Evolutionary conservation across 2,797 vertebrate genomes (phyloP).

Genomic region (Paratrypauchen microcephalus): DNA sequence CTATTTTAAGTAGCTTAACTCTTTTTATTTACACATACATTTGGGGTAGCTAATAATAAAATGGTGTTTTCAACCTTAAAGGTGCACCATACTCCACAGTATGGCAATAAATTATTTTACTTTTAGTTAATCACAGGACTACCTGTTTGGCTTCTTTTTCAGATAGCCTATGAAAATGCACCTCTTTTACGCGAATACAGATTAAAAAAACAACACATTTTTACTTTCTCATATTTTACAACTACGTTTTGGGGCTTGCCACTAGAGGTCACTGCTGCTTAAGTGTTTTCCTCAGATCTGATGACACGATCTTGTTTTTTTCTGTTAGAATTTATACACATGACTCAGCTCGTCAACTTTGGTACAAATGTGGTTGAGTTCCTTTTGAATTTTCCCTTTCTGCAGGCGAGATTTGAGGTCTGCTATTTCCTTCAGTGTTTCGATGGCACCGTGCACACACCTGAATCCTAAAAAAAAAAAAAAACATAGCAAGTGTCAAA

Average conservation of each 20-base stretch:
- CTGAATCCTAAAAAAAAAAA: constrained; percentile 75
- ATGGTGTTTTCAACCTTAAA: too few relatives aligned
- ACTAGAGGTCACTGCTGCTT: background rate
- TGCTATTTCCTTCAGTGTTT: constrained; percentile 79
- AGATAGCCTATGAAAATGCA: too few relatives aligned
- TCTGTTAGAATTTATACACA: background rate
- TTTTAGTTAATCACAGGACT: too few relatives aligned
- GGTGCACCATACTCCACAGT: too few relatives aligned
- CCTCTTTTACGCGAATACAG: too few relatives aligned
- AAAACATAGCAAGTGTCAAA: background rate
- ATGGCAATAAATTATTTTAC: too few relatives aligned
- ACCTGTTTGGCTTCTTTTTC: too few relatives aligned
- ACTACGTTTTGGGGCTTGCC: background rate
- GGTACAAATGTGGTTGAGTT: constrained; percentile 59
- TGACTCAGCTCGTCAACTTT: constrained; percentile 68
- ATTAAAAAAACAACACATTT: too few relatives aligned
- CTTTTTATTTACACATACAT: too few relatives aligned
- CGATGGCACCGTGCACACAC: constrained; percentile 79
- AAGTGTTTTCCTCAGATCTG: background rate
- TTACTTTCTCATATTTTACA: too few relatives aligned
- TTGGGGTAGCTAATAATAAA: too few relatives aligned
- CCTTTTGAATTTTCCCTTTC: constrained; percentile 78
- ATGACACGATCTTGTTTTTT: background rate
- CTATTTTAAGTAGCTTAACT: too few relatives aligned
- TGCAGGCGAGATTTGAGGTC: constrained; percentile 81